phyloP scores from a whole-genome alignment of 2,113 vertebrate species.

The Rhombomys opimus region DNA sequence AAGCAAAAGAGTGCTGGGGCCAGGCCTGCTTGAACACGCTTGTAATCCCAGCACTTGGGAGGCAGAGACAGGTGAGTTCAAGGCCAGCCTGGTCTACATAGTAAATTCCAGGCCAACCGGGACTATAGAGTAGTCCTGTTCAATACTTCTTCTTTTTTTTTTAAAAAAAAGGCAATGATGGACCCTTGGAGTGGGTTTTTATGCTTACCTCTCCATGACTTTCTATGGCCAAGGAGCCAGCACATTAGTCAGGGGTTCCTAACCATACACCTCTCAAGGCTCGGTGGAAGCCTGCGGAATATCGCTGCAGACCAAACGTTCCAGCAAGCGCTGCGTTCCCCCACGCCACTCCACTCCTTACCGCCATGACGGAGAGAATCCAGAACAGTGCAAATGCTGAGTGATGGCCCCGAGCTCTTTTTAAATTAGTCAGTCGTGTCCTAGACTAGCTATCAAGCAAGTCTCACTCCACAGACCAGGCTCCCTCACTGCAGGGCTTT shows the following conservation, averaged over 20 bases:
- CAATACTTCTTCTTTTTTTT: neutral
- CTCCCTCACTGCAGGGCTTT: neutral
- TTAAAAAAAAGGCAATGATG: too few relatives aligned
- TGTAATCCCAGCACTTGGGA: neutral
- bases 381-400: neutral
- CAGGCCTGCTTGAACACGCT: neutral
- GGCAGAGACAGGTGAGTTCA: neutral
- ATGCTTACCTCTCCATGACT: neutral
- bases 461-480: neutral
- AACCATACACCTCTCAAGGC: neutral
- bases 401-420: neutral
- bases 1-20: neutral
- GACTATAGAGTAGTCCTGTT: neutral
- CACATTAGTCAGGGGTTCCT: too few relatives aligned
- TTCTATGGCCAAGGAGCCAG: neutral
- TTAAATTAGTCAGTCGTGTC: neutral
- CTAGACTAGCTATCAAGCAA: neutral
- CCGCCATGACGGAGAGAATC: too few relatives aligned
- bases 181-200: neutral
- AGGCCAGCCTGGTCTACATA: neutral
- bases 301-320: neutral
- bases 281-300: neutral
- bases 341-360: neutral
- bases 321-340: neutral
- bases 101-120: neutral